Conservation (phyloP, 2,797 vertebrate species). For the Sebastes nivosus region DNA sequence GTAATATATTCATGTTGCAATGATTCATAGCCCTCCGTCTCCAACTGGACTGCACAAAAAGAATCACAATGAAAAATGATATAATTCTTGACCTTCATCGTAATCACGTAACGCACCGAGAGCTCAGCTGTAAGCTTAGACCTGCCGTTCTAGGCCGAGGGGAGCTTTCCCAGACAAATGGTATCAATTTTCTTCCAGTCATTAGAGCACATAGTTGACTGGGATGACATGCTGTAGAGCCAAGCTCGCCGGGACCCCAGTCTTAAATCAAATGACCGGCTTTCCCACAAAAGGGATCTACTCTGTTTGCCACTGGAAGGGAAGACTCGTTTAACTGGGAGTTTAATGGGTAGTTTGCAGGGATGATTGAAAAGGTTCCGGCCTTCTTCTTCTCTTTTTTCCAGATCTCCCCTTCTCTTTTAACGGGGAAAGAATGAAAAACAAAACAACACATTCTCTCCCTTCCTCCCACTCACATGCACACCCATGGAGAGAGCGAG, state of each 20-base stretch:
- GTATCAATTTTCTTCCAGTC: conserved; percentile 58
- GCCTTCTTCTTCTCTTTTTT: not conserved
- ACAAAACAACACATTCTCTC: conserved; percentile 74
- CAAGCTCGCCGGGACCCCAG: not conserved
- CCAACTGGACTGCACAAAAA: conserved; percentile 37
- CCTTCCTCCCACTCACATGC: conserved; percentile 50
- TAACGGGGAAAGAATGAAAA: conserved; percentile 72
- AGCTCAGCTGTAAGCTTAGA: conserved; percentile 46
- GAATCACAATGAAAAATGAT: conserved; percentile 50
- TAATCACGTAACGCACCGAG: conserved; percentile 42
- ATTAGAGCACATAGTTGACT: conserved; percentile 44
- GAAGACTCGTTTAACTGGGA: conserved; percentile 9
- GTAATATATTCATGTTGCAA: conserved; percentile 38
- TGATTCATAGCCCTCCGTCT: conserved; percentile 51
- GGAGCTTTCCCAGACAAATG: conserved; percentile 50
- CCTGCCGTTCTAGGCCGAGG: conserved; percentile 16
- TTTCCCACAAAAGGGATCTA: conserved; percentile 22
- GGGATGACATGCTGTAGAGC: conserved; percentile 47
- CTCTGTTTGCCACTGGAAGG: conserved; percentile 17
- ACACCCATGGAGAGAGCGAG: conserved; percentile 51
- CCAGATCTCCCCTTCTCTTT: conserved; percentile 12
- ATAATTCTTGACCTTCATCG: conserved; percentile 45
- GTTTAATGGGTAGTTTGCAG: conserved; percentile 46
- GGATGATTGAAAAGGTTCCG: conserved; percentile 52
- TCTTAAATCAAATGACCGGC: conserved; percentile 45